Evolutionary conservation across 2,113 vertebrate genomes (phyloP).

Genomic region (Andinoacara biseriatus): DNA sequence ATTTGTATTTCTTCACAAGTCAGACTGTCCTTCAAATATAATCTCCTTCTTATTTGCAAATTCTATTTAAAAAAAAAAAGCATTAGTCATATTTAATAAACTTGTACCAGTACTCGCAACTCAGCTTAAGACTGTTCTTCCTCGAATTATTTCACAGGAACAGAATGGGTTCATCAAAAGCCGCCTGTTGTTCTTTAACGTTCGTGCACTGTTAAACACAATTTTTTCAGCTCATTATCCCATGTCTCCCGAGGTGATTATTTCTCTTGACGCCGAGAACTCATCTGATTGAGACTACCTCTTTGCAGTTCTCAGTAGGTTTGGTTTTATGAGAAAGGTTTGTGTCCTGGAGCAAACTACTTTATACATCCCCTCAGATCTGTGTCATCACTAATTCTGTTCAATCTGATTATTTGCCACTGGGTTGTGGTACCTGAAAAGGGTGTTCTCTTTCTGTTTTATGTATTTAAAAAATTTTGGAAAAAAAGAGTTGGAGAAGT

Average conservation of each 20-base stretch:
- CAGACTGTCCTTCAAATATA: neutral
- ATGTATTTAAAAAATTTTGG: too few relatives aligned
- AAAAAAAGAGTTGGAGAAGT: too few relatives aligned
- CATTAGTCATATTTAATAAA: slow-evolving; percentile 15
- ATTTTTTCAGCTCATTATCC: too few relatives aligned
- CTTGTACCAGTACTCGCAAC: neutral
- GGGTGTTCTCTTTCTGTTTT: neutral
- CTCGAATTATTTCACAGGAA: too few relatives aligned
- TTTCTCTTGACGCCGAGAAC: neutral
- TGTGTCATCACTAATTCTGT: neutral
- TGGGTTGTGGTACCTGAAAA: too few relatives aligned
- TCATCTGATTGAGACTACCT: neutral
- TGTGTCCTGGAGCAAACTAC: neutral
- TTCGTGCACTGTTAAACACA: too few relatives aligned
- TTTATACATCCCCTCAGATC: neutral
- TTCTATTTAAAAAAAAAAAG: neutral
- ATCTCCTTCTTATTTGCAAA: slow-evolving; percentile 36
- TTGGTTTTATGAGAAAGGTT: neutral
- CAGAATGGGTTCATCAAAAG: neutral
- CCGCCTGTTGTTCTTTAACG: neutral
- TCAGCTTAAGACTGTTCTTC: too few relatives aligned
- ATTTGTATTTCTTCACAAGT: neutral
- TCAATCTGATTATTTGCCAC: too few relatives aligned
- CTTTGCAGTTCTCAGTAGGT: neutral
- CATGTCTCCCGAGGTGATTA: neutral